phyloP scores from a whole-genome alignment of 2,888 invertebrate genomes.

The Venustoraphidia nigricollis region DNA sequence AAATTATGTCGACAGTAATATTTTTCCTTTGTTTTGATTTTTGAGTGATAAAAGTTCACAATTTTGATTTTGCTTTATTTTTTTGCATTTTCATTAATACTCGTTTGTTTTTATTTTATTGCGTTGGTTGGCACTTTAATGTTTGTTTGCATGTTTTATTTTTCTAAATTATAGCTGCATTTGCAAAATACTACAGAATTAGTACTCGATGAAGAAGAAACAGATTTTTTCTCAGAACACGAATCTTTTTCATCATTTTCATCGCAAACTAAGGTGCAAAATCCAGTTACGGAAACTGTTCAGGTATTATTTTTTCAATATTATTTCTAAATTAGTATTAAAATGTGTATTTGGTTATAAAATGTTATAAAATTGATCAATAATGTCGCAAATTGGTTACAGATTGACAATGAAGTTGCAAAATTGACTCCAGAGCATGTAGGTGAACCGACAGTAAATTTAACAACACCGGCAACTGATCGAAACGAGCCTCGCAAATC shows the following conservation, averaged over 20 bases:
- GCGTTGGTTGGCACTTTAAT: background rate
- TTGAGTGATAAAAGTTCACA: slow-evolving; percentile 3
- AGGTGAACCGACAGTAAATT: slow-evolving; percentile 25
- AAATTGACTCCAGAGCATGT: slow-evolving; percentile 4
- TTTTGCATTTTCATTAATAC: slow-evolving; percentile 1
- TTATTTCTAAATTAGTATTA: too few relatives aligned
- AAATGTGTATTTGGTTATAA: too few relatives aligned
- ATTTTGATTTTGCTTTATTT: slow-evolving; percentile 2
- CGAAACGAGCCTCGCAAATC: slow-evolving; percentile 36
- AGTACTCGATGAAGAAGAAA: slow-evolving; percentile 50
- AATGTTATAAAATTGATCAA: too few relatives aligned
- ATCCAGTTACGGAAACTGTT: too few relatives aligned
- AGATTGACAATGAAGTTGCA: too few relatives aligned
- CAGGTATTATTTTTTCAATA: too few relatives aligned
- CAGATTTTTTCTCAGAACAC: slow-evolving; percentile 85
- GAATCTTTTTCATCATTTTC: slow-evolving; percentile 23
- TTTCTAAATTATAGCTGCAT: slow-evolving; percentile 41
- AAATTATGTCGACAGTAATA: slow-evolving; percentile 13
- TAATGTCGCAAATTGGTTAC: too few relatives aligned
- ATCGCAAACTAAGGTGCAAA: too few relatives aligned
- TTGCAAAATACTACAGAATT: slow-evolving; percentile 48
- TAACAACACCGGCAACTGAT: slow-evolving; percentile 15
- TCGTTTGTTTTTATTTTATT: background rate
- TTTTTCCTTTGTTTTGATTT: slow-evolving; percentile 6
- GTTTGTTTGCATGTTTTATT: slow-evolving; percentile 1